A percentile compares a stretch with the other conserved stretches of the same genome.
Conservation (phyloP, 2,888 invertebrate species). For the Odiellus spinosus region DNA sequence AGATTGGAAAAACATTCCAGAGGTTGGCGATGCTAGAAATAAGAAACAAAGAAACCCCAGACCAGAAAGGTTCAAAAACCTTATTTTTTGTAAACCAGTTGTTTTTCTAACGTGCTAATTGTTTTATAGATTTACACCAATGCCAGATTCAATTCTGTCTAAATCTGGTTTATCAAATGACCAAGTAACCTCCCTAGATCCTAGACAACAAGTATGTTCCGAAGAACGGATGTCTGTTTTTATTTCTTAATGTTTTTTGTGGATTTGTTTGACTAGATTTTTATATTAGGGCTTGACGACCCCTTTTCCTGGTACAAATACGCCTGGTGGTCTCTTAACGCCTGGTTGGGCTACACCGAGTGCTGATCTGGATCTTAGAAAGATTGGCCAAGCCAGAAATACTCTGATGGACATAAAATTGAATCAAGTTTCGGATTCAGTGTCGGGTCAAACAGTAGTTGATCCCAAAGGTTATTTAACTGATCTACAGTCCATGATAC, state of each 20-base stretch:
- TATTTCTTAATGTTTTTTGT: not conserved
- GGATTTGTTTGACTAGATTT: not conserved
- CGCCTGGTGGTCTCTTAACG: constrained; percentile 40
- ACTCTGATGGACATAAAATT: constrained; percentile 98
- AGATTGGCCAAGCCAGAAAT: constrained; percentile 97
- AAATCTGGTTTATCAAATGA: constrained; percentile 44
- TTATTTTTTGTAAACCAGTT: too few relatives aligned
- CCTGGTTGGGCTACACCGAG: constrained; percentile 56
- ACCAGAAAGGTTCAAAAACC: constrained; percentile 75
- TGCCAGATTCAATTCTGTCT: constrained; percentile 88
- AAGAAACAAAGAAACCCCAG: constrained; percentile 88
- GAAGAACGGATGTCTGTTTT: too few relatives aligned
- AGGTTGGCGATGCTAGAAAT: constrained; percentile 98
- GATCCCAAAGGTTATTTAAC: constrained; percentile 99
- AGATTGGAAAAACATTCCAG: constrained; percentile 94
- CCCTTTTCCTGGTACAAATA: constrained; percentile 24
- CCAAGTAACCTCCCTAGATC: constrained; percentile 58
- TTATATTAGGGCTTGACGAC: constrained; percentile 46
- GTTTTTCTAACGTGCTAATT: too few relatives aligned
- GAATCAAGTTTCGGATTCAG: constrained; percentile 93
- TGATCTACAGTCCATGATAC: constrained; percentile 97
- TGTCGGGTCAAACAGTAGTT: constrained; percentile 96
- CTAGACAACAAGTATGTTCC: constrained; percentile 31
- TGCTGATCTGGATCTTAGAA: constrained; percentile 83
- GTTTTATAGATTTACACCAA: constrained; percentile 58